Base-by-base conservation (phyloP, 1,140 invertebrate species). In the fruit fly (Drosophila melanogaster) region DNA sequence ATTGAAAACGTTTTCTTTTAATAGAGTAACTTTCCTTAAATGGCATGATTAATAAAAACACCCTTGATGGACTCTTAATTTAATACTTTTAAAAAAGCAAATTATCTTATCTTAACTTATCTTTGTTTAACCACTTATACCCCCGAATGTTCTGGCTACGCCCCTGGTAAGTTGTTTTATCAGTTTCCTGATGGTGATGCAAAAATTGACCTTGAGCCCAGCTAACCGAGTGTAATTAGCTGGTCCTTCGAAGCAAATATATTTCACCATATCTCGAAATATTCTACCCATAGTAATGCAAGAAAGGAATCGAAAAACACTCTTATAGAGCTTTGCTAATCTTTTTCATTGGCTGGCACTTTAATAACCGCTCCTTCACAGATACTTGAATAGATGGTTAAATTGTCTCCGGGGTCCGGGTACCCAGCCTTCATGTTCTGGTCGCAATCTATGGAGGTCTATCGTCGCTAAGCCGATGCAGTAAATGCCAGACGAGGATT, bases 401-500 rank as follows among this genome's bases (percentile, higher is more conserved):
- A 70, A 70, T 70, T 71, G 67, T 71, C 64, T 57, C 53, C 51
- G 19, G 67, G 50, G 41, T 30, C 41, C 10, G 17, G 17, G 40
- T 15, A 14, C 59, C 35, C 62, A 55, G 15, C 7, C 33, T 2
- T 11, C 10, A 6, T 35, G n/a, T n/a, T 64, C 62, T 30, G 26
- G 64, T 17, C 43, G 15, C 65, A 30, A 71, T 70, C 67, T 70
- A 57, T 70, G 51, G 67, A 40, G 67, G 51, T 62, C 59, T 54
- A 43, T 54, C 38, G 17, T 30, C 41, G 50, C 49, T 54, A 54
- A 54, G 50, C 59, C 59, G 50, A 6, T 49, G 67, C 51, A 49
- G 64, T 74, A 74, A 75, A 57, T 75, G 72, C 72, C 72, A 66
- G 53, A 26, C 17, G 70, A 83, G 79, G 79, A 86, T 86, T 86